phyloP scores from a whole-genome alignment of 2,888 invertebrate species.

The Parnassius orleans region DNA sequence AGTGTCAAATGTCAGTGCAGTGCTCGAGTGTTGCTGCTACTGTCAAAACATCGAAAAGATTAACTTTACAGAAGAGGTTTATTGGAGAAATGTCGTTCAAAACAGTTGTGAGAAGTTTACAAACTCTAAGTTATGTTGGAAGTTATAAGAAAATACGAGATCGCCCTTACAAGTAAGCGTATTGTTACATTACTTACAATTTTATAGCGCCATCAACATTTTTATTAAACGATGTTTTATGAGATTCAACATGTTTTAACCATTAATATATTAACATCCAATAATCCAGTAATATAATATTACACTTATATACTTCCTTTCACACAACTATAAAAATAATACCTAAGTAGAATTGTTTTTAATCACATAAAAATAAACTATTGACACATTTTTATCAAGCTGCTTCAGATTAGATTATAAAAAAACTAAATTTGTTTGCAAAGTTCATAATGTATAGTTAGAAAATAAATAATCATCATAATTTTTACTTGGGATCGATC shows the following conservation, averaged over 20 bases:
- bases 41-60: constrained; percentile 34
- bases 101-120: constrained; percentile 57
- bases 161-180: constrained; percentile 62
- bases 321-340: background rate
- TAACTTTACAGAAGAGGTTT: constrained; percentile 16
- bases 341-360: background rate
- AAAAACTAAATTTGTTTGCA: background rate
- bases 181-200: constrained; percentile 2
- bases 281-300: background rate
- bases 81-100: constrained; percentile 58
- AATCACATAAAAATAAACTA: constrained; percentile 27
- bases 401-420: background rate
- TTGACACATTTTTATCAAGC: constrained; percentile 21
- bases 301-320: background rate
- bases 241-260: no score
- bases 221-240: no score
- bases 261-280: no score
- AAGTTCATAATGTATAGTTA: no score
- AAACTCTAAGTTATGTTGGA: constrained; percentile 64
- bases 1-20: constrained; percentile 25
- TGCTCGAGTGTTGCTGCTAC: constrained; percentile 27
- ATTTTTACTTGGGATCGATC: no score
- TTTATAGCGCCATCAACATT: background rate
- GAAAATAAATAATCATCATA: no score
- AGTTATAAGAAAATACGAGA: constrained; percentile 63